phyloP scores from a whole-genome alignment of 2,113 vertebrate species.

The Conger conger region DNA sequence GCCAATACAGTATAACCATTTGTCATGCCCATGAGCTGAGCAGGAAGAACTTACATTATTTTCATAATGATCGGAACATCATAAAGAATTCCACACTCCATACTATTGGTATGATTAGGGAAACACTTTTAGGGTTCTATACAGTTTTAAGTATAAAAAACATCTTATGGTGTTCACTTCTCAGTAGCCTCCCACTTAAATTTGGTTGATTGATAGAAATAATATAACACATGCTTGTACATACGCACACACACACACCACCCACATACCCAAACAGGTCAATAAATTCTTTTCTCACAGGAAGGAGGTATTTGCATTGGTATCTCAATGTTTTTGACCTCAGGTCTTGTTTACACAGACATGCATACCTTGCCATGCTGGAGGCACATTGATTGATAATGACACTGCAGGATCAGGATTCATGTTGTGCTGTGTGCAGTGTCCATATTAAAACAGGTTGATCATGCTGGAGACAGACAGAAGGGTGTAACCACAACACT shows the following conservation, averaged over 20 bases:
- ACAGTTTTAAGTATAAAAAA: too few species aligned
- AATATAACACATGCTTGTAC: background rate
- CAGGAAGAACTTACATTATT: background rate
- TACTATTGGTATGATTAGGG: background rate
- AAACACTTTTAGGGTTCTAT: background rate
- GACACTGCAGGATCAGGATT: conserved; percentile 1
- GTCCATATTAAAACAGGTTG: background rate
- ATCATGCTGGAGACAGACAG: background rate
- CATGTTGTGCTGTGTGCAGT: background rate
- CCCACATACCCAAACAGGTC: background rate
- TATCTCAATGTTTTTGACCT: background rate
- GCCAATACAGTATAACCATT: background rate
- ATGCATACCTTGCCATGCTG: background rate
- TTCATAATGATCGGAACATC: background rate
- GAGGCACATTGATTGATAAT: background rate
- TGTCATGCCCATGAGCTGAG: background rate
- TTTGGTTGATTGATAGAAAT: too few species aligned
- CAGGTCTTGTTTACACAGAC: background rate
- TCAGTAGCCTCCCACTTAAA: too few species aligned
- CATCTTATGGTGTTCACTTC: too few species aligned
- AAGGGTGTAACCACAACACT: background rate
- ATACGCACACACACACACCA: background rate
- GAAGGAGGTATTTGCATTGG: background rate
- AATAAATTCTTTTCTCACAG: background rate
- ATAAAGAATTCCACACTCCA: background rate